Conservation (phyloP, 2,888 invertebrate genomes). For the Amphipyra berbera region DNA sequence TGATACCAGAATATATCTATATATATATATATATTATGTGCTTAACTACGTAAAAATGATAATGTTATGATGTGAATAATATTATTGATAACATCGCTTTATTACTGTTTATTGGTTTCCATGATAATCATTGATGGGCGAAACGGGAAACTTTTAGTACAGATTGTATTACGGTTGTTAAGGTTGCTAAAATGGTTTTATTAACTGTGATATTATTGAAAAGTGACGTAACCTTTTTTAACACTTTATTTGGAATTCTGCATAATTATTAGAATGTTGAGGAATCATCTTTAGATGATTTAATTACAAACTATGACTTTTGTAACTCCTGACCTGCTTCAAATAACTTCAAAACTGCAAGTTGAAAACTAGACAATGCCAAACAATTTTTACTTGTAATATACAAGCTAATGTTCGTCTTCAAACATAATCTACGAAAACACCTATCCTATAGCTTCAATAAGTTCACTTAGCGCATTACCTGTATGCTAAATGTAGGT, state of each 20-base stretch:
- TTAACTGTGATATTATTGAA: neutral
- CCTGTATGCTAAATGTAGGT: conserved; percentile 38
- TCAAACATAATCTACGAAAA: too few relatives aligned
- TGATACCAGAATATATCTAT: conserved; percentile 10
- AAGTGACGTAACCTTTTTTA: neutral
- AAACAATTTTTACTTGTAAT: too few relatives aligned
- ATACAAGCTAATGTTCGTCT: too few relatives aligned
- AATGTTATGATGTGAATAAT: conserved; percentile 38
- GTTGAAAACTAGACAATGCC: too few relatives aligned
- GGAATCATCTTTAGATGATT: too few relatives aligned
- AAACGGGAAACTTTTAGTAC: conserved; percentile 12
- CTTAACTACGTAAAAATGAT: conserved; percentile 25
- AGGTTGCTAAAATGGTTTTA: conserved; percentile 8
- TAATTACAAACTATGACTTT: too few relatives aligned
- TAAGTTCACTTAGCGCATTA: neutral
- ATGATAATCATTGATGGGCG: conserved; percentile 5
- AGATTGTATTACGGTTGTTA: conserved; percentile 15
- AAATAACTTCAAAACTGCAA: too few relatives aligned
- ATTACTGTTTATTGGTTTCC: conserved; percentile 21
- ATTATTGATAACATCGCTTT: conserved; percentile 21
- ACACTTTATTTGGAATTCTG: neutral
- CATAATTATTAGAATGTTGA: too few relatives aligned
- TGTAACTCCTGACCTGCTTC: too few relatives aligned
- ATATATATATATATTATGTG: conserved; percentile 31
- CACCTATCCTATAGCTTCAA: too few relatives aligned